These are phyloP conservation scores for Carollia perspicillata DNA, from an alignment of 2,113 vertebrate genomes.

Conservation along the genomic window DNA sequence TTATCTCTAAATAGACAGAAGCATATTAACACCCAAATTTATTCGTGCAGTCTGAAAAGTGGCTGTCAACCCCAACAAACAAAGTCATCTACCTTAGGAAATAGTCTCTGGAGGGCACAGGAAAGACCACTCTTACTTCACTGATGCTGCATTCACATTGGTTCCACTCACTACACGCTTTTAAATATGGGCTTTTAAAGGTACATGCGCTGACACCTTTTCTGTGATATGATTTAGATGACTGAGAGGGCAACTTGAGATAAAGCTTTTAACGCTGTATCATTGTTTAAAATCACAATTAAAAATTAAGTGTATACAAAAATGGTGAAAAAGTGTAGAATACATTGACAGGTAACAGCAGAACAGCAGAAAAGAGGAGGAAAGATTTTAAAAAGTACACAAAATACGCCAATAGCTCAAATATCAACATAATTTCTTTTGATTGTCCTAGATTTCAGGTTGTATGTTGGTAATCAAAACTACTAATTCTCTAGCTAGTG, in stretches of 20 bases:
- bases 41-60: slow-evolving; percentile 49
- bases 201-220: background rate
- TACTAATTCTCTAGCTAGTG: background rate
- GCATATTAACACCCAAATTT: slow-evolving; percentile 64
- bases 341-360: background rate
- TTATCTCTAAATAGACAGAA: slow-evolving; percentile 66
- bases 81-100: slow-evolving; percentile 49
- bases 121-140: background rate
- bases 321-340: background rate
- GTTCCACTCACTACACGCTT: background rate
- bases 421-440: background rate
- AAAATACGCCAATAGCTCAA: background rate
- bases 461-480: background rate
- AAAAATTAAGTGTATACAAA: background rate
- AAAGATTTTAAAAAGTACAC: background rate
- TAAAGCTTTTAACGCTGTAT: background rate
- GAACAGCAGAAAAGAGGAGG: background rate
- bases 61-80: slow-evolving; percentile 45
- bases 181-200: background rate
- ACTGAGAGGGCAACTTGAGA: slow-evolving; percentile 9
- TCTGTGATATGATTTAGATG: slow-evolving; percentile 14
- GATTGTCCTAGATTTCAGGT: background rate
- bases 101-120: background rate
- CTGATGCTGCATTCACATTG: background rate
- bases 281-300: slow-evolving; percentile 8